These are phyloP conservation scores for Pipistrellus pygmaeus DNA, from an alignment of 2,797 vertebrate genomes.

Conservation along the genomic window DNA sequence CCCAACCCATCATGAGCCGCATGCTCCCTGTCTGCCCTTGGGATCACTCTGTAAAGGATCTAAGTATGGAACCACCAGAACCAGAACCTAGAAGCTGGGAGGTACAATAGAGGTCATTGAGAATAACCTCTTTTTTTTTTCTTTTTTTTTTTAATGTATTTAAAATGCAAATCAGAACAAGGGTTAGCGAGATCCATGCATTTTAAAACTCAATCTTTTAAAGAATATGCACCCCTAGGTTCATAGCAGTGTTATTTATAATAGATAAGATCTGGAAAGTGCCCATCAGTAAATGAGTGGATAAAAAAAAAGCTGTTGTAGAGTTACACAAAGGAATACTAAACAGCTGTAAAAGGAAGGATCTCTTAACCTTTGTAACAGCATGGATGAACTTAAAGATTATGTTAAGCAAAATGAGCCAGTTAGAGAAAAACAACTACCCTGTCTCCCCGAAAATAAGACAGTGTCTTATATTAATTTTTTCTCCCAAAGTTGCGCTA, in stretches of 20 bases:
- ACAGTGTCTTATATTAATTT: no score
- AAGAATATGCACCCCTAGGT: neutral
- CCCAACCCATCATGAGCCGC: neutral
- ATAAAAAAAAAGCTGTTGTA: neutral
- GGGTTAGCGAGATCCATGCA: neutral
- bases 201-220: neutral
- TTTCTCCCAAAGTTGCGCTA: no score
- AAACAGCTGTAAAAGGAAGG: neutral
- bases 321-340: neutral
- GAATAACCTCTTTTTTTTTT: neutral
- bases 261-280: neutral
- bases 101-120: neutral
- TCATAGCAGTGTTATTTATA: neutral
- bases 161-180: neutral
- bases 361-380: neutral
- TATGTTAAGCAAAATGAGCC: neutral
- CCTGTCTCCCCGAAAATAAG: no score
- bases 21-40: neutral
- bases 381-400: neutral
- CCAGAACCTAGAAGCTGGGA: neutral
- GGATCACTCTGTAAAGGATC: neutral
- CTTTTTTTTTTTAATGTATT: neutral
- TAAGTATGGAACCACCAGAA: neutral
- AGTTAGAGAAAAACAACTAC: neutral
- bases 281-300: neutral